Evolutionary conservation across 2,113 vertebrate genomes (phyloP), one percentile per base, ranked within the genome.

Genomic region (Steatornis caripensis): DNA sequence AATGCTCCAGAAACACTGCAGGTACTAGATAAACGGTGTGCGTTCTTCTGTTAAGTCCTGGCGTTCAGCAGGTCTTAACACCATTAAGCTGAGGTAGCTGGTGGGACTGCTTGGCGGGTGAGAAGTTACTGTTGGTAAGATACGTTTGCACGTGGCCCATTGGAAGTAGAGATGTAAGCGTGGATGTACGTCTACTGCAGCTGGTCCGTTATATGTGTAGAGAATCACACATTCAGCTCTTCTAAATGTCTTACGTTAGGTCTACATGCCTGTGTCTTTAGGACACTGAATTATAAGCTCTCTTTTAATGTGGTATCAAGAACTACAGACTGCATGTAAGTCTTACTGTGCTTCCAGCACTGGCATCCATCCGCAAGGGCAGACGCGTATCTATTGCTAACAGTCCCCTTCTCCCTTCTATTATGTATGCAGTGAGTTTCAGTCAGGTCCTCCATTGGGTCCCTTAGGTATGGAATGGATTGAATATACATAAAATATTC

Each of bases 161-260:
- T n/a, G 61, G 15, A 10, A 27, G 57, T 0, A 20, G 27, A 57
- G 62, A 10, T 24, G 34, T 11, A 45, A 53, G 58, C 22, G 2
- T 10, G 37, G 36, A 20, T 53, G 12, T 36, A 8, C 30, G 7
- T 29, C 45, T 39, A 3, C 45, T 15, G 55, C 45, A 34, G 43
- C 1, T 4, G 12, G 32, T 54, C 76, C 75, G 49, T 17, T 13
- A 3, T 9, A 12, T 0, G 0, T 22, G 8, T 9, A 2, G 5
- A 26, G n/a, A 45, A 11, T 48, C 41, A 10, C 23, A 2, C 5
- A 11, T 34, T 43, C 39, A 16, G 85, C 46, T 37, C 0, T 12
- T 54, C 46, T 15, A 21, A 18, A 23, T 13, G 11, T 5, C 58
- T 41, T 11, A n/a, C n/a, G 32, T 43, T 22, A 37, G 39, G 5